phyloP scores from a whole-genome alignment of 37 sponge, comb jelly and placozoan species.

The Amphimedon queenslandica region DNA sequence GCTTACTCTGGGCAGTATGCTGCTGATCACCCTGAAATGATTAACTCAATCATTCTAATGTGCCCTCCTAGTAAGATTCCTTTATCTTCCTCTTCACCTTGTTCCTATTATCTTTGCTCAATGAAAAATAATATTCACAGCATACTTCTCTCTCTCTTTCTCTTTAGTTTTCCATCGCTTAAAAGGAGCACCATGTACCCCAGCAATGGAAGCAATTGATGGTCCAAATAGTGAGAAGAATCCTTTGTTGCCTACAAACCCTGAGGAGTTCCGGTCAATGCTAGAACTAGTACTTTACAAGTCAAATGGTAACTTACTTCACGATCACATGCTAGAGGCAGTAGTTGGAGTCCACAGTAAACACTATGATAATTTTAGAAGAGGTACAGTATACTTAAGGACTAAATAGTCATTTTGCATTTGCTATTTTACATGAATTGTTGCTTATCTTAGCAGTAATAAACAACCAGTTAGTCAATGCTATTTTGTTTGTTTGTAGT shows the following conservation, averaged over 20 bases:
- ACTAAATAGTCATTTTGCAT: too few species aligned
- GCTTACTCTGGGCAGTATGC: constrained; percentile 31
- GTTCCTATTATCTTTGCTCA: not conserved
- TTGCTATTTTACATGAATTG: too few species aligned
- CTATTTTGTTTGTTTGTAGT: too few species aligned
- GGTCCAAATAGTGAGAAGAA: constrained; percentile 20
- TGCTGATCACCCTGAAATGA: not conserved
- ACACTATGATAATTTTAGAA: constrained; percentile 29
- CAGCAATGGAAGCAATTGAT: constrained; percentile 36
- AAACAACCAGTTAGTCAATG: too few species aligned
- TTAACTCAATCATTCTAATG: constrained; percentile 42
- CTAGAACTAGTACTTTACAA: constrained; percentile 48
- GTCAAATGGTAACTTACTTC: constrained; percentile 26
- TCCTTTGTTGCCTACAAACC: constrained; percentile 30
- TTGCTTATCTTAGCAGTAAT: too few species aligned
- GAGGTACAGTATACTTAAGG: too few species aligned
- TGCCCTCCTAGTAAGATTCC: constrained; percentile 66
- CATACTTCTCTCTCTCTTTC: not conserved
- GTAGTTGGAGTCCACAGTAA: constrained; percentile 38
- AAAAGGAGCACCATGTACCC: constrained; percentile 20
- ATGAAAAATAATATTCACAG: not conserved
- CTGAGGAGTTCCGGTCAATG: constrained; percentile 60
- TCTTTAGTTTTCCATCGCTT: constrained; percentile 29
- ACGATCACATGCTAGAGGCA: constrained; percentile 40
- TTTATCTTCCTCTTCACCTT: not conserved